A percentile compares a stretch with the other conserved stretches of the same genome.
Evolutionary conservation across 2,113 vertebrate genomes (phyloP).

Genomic region (Protomyctophum bolini): DNA sequence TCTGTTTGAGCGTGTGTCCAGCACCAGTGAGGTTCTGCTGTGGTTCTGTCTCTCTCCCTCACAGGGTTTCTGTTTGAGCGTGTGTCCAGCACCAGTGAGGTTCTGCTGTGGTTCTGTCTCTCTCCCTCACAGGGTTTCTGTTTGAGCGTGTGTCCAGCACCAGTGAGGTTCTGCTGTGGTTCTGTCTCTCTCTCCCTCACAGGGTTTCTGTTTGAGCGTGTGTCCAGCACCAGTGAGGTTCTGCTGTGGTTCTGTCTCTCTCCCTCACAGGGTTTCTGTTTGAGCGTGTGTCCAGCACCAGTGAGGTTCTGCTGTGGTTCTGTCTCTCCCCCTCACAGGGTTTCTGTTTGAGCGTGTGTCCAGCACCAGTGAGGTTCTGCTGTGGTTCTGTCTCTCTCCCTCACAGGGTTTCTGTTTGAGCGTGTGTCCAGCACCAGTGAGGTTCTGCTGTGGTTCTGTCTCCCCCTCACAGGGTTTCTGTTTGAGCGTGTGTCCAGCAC

Average conservation of each 20-base stretch:
- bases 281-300: conserved; percentile 81
- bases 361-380: conserved; percentile 81
- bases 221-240: conserved; percentile 81
- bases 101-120: conserved; percentile 82
- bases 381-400: conserved; percentile 76
- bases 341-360: conserved; percentile 85
- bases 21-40: conserved; percentile 83
- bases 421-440: conserved; percentile 82
- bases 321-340: conserved; percentile 60
- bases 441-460: conserved; percentile 82
- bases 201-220: conserved; percentile 87
- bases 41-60: conserved; percentile 70
- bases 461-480: conserved; percentile 77
- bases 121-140: conserved; percentile 78
- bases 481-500: conserved; percentile 83
- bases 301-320: conserved; percentile 87
- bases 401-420: conserved; percentile 85
- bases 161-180: conserved; percentile 87
- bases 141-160: conserved; percentile 83
- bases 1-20: conserved; percentile 83
- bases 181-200: neutral
- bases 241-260: conserved; percentile 81
- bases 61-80: conserved; percentile 87
- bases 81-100: conserved; percentile 81
- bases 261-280: conserved; percentile 81